Evolutionary conservation across 64 coral and sea anemone species (phyloP).

Genomic region (Pocillopora damicornis): DNA sequence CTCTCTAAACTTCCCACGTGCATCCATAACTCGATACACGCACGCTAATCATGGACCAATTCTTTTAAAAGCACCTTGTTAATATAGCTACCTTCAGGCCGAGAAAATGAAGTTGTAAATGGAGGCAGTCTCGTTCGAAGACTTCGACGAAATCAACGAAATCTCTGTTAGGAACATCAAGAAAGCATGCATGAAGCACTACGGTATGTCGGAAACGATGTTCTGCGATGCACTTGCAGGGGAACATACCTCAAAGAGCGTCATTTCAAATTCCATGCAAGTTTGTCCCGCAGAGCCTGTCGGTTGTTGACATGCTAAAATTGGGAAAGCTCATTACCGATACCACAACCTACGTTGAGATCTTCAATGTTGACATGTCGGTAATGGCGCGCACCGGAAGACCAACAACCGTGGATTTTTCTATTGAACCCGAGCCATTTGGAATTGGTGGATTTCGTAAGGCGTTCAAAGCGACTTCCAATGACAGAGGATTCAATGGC

Average conservation of each 20-base stretch:
- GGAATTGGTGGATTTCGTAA: constrained; percentile 22
- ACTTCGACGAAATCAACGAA: constrained; percentile 19
- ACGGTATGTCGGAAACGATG: constrained; percentile 7
- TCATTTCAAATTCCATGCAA: not conserved
- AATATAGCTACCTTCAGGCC: too few species aligned
- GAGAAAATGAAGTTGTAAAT: too few species aligned
- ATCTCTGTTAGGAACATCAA: constrained; percentile 46
- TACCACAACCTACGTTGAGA: constrained; percentile 17
- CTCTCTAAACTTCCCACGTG: too few species aligned
- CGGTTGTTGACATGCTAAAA: not conserved
- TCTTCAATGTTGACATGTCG: constrained; percentile 26
- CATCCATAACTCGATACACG: too few species aligned
- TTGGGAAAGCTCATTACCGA: constrained; percentile 1
- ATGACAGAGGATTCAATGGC: constrained; percentile 27
- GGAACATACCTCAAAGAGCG: constrained; percentile 13
- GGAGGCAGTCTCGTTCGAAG: too few species aligned
- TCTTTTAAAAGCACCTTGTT: too few species aligned
- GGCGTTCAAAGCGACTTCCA: constrained; percentile 25
- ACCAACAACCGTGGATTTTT: constrained; percentile 18
- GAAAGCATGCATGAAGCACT: constrained; percentile 36
- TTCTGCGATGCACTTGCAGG: constrained; percentile 36
- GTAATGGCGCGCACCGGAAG: constrained; percentile 9
- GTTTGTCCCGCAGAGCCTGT: not conserved
- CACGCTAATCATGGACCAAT: too few species aligned
- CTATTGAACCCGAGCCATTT: constrained; percentile 21